Percentiles rank a stretch among this genome's conserved stretches.
These are phyloP conservation scores for Euspilapteryx auroguttella DNA, from an alignment of 2,888 invertebrate species.

Conservation along the genomic window DNA sequence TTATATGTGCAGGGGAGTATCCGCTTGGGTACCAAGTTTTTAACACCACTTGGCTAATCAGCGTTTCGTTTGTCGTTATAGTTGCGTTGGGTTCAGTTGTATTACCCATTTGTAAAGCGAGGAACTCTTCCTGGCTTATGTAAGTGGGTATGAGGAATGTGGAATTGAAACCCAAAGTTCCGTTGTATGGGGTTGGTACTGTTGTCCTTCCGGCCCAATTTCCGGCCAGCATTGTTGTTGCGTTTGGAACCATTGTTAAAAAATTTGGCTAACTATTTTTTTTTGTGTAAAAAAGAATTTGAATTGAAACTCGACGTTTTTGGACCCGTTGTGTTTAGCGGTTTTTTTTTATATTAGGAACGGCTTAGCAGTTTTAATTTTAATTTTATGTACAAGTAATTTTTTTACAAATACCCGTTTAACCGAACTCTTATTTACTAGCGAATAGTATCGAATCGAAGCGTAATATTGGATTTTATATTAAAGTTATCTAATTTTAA, in stretches of 20 bases:
- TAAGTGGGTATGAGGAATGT: conserved; percentile 52
- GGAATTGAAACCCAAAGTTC: no score
- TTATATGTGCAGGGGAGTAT: conserved; percentile 88
- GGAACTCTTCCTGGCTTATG: conserved; percentile 59
- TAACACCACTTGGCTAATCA: conserved; percentile 54
- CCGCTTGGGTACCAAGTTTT: conserved; percentile 82
- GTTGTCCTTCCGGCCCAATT: no score
- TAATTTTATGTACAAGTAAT: neutral
- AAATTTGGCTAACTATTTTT: conserved; percentile 11
- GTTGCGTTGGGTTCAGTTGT: conserved; percentile 47
- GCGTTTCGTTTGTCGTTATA: conserved; percentile 45
- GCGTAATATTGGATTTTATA: neutral
- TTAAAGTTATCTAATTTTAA: neutral
- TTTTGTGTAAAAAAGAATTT: conserved; percentile 14
- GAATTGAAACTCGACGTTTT: conserved; percentile 15
- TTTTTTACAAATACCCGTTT: neutral
- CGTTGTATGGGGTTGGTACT: no score
- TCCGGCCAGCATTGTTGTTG: no score
- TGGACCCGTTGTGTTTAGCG: conserved; percentile 28
- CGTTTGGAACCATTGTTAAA: conserved; percentile 19
- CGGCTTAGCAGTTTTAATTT: neutral
- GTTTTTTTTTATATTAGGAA: neutral
- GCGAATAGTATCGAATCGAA: neutral
- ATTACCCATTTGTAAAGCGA: conserved; percentile 57
- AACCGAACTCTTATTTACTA: neutral